Evolutionary conservation across 2,888 invertebrate genomes (phyloP), one percentile per base, ranked within the genome.

Genomic region (Mellilla xanthometata): DNA sequence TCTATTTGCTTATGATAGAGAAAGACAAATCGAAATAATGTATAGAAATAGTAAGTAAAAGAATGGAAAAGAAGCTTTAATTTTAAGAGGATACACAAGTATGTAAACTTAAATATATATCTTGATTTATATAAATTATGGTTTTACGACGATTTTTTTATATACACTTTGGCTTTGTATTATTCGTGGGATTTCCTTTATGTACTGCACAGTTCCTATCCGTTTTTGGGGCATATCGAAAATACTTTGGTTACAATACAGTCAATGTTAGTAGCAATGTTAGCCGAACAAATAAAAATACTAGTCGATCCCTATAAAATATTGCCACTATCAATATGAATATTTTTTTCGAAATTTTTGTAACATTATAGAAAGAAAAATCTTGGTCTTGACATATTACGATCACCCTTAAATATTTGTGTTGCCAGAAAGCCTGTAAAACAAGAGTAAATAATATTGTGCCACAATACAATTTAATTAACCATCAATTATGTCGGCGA

Each of bases 61-160:
- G 39, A 1, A 42, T 49, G 48, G 41, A 41, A 30, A 27, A 35
- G 22, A 34, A 26, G 65, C 7, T 22, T n/a, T 33, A 15, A 33
- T 19, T 19, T 29, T 69, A 72, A 70, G 78, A 80, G 80, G 83
- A 83, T 85, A 83, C 83, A 83, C 83, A 83, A 83, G 83, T 85
- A 83, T 76, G 74, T 67, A 67, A 68, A 65, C 69, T 22, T 26
- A 24, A 22, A 56, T 60, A 52, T 53, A 62, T 59, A 60, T 39
- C 60, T 51, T 54, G 50, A 38, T 56, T 52, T 54, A 24, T 24
- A 24, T 24, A 19, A 1, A 19, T 54, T 63, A 64, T 8, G 2
- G 7, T 27, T 26, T 63, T 56, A 53, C 47, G 57, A 56, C 50
- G 50, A 53, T 54, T 48, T 55, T 48, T 62, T 58, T 49, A 59